Base-by-base conservation (phyloP, 2,797 vertebrate species). In the Dendrocincla tyrannina region DNA sequence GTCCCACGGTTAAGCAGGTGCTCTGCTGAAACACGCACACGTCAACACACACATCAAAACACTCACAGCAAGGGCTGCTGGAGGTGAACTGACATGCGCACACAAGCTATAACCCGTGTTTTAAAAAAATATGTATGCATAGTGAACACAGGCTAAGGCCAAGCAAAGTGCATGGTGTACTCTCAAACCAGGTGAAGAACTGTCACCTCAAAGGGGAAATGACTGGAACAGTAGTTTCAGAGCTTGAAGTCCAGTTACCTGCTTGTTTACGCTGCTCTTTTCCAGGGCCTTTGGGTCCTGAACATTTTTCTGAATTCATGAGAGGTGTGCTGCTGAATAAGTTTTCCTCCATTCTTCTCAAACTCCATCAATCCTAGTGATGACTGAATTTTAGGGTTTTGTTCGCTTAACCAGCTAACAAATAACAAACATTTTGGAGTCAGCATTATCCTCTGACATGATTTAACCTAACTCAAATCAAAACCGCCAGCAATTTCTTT, bases 41-140 rank as follows among this genome's bases (percentile, higher is more conserved):
- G 0, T 16, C 25, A 66, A 55, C 19, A 41, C 28, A 37, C 44
- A 13, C 0, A 0, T 16, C 25, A 66, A n/a, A 59, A 25, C 59
- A 7, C 44, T 47, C 42, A 5, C 23, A 52, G 64, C 17, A 32
- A 60, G 33, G 64, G 56, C 56, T 80, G 63, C 63, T 76, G 52
- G 35, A 68, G 13, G 30, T 4, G 42, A 2, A 1, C 62, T 22
- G 41, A 13, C 27, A 17, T 47, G 58, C 32, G 60, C 28, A 27
- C 25, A 25, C 19, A 41, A 63, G 28, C 24, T 35, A 4, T 22
- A 76, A 70, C 22, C 22, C 16, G 11, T 18, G 23, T 41, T 85
- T 73, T 56, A 69, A 41, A 11, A 20, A 87, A 46, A 55, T 4
- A 46, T 1, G 25, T 5, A 8, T 9, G 14, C 10, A 15, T 6